These are phyloP conservation scores for Deroplatys truncata DNA, from an alignment of 2,888 invertebrate genomes.

Conservation along the genomic window DNA sequence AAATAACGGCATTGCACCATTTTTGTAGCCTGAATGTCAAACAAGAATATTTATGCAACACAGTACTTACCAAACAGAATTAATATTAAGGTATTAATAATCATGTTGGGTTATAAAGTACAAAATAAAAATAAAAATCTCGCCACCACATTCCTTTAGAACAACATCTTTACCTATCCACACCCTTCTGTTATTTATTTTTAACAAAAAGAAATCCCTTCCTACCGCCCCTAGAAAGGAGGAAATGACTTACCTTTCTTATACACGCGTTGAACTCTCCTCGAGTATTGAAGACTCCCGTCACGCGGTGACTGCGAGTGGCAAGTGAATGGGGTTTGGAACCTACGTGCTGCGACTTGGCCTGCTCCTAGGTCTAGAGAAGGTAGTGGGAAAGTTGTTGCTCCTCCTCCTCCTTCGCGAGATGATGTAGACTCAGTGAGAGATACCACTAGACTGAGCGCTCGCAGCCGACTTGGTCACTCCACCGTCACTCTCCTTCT, in stretches of 20 bases:
- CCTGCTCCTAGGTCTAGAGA: neutral
- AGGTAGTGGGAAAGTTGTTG: neutral
- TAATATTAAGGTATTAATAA: no score
- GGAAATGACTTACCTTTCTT: neutral
- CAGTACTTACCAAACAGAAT: no score
- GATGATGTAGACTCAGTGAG: constrained; percentile 11
- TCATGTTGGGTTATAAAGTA: no score
- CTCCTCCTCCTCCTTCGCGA: neutral
- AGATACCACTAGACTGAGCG: neutral
- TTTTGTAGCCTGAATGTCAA: no score
- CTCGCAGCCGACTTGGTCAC: constrained; percentile 12
- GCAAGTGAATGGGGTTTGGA: neutral
- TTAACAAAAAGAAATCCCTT: no score
- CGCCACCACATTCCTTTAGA: no score
- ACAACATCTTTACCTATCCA: no score
- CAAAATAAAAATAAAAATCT: no score
- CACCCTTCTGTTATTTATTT: no score
- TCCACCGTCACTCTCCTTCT: neutral
- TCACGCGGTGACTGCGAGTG: neutral
- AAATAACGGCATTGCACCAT: no score
- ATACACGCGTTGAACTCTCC: neutral
- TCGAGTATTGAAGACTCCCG: neutral
- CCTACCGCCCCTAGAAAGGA: no score
- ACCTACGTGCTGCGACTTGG: neutral
- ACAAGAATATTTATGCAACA: no score